A percentile compares a stretch with the other conserved stretches of the same genome.
Evolutionary conservation across 1,140 invertebrate genomes (phyloP).

Genomic region (Brachionus calyciflorus): DNA sequence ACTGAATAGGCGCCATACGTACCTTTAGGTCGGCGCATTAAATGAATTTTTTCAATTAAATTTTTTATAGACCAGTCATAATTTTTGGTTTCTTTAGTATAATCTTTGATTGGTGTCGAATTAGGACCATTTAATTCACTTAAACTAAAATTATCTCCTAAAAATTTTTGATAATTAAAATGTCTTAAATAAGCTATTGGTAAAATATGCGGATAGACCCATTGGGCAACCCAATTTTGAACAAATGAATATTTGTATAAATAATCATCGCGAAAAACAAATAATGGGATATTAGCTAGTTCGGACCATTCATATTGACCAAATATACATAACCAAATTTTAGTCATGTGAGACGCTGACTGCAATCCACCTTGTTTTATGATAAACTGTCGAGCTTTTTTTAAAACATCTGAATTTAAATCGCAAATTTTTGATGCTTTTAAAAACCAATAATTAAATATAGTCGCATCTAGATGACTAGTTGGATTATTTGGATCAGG

Average conservation of each 20-base stretch:
- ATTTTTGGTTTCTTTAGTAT: not conserved
- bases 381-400: slow-evolving; percentile 10
- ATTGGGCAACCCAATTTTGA: slow-evolving; percentile 44
- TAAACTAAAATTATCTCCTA: slow-evolving; percentile 5
- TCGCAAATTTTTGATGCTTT: not conserved
- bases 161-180: slow-evolving; percentile 34
- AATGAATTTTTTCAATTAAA: slow-evolving; percentile 32
- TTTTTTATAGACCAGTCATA: slow-evolving; percentile 10
- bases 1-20: slow-evolving; percentile 43
- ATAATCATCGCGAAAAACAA: slow-evolving; percentile 23
- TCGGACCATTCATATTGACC: slow-evolving; percentile 37
- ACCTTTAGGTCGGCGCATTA: slow-evolving; percentile 20
- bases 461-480: slow-evolving; percentile 41
- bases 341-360: slow-evolving; percentile 30
- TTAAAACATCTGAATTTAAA: not conserved
- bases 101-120: not conserved
- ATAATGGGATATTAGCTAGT: slow-evolving; percentile 13
- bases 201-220: slow-evolving; percentile 45
- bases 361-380: not conserved
- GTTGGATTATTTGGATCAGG: not conserved
- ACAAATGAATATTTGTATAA: slow-evolving; percentile 39
- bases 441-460: slow-evolving; percentile 44
- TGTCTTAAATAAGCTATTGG: slow-evolving; percentile 42
- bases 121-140: not conserved
- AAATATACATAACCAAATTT: slow-evolving; percentile 37